Evolutionary conservation across 2,113 vertebrate genomes (phyloP).

Genomic region (Calyptomena viridis): DNA sequence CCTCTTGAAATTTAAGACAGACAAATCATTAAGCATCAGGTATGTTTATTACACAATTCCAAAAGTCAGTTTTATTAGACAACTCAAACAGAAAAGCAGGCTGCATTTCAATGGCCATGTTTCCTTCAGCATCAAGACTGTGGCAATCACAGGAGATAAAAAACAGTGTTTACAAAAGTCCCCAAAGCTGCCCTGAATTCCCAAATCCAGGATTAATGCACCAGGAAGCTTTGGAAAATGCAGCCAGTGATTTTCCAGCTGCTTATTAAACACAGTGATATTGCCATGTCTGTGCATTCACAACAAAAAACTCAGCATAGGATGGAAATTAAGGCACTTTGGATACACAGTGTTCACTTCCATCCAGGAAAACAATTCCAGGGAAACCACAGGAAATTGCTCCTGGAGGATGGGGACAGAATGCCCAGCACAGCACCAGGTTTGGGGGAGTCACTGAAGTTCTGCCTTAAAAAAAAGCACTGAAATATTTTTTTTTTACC

Average conservation of each 20-base stretch:
- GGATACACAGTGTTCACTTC: constrained; percentile 10
- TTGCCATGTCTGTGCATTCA: not conserved
- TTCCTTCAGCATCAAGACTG: not conserved
- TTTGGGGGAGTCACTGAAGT: not conserved
- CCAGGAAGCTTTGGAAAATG: not conserved
- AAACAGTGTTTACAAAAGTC: constrained; percentile 25
- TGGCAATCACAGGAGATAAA: not conserved
- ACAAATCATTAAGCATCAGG: not conserved
- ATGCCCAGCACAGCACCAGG: not conserved
- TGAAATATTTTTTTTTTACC: not conserved
- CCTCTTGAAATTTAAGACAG: not conserved
- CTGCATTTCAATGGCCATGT: not conserved
- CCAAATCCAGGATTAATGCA: not conserved
- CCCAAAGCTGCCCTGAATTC: constrained; percentile 2
- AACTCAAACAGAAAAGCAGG: not conserved
- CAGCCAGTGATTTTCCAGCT: not conserved
- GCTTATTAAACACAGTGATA: not conserved
- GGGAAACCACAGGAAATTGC: not conserved
- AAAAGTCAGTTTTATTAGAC: constrained; percentile 45
- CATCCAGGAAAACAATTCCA: not conserved
- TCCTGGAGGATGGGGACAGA: not conserved
- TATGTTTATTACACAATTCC: constrained; percentile 34
- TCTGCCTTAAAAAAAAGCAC: not conserved
- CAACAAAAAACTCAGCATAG: not conserved
- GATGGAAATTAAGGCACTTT: constrained; percentile 54